Base-by-base conservation (phyloP, 2,113 vertebrate species). In the Mastomys coucha region DNA sequence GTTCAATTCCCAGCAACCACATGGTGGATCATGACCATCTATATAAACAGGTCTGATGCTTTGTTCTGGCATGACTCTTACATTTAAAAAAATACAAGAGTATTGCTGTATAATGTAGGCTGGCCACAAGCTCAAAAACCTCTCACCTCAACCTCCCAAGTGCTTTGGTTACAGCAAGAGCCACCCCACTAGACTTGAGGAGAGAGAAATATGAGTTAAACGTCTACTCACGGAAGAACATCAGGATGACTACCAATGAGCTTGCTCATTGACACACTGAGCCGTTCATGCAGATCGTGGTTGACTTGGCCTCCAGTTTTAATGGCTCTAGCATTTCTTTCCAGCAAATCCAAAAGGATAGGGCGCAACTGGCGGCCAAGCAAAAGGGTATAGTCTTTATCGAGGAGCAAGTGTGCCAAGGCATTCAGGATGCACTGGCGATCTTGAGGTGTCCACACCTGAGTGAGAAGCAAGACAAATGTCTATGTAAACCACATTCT, bases 181-280 rank as follows among this genome's bases (percentile, higher is more conserved):
- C 13, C 58, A 78, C 13, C 42, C 45, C 42, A 78, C 19, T 13
- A 42, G 39, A 42, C 72, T 45, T 63, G 28, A 77, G 31, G 26
- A 1, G 0, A 80, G 24, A 91, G 24, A 92, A 82, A 91, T 9
- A 0, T 2, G 0, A 91, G 93, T 56, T 69, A 91, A 95, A 73
- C 4, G 16, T 39, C 67, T 94, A 99, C 99, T 99, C 98, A 99
- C 99, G 98, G 98, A 89, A 99, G 98, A 56, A 99, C 99, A 84
- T 99, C 99, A 16, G 99, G 99, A 97, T 99, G 99, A 97, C 98
- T 97, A 93, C 98, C 97, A 9, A 99, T 96, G 88, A 99, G 98
- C 91, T 99, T 99, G 98, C 99, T 99, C 98, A 99, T 99, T 1
- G 99, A 99, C 90, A 99, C 99, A 93, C 99, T 99, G 13, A 99